Conservation (phyloP, 1,140 invertebrate genomes). For the Himalopsyche phryganea region DNA sequence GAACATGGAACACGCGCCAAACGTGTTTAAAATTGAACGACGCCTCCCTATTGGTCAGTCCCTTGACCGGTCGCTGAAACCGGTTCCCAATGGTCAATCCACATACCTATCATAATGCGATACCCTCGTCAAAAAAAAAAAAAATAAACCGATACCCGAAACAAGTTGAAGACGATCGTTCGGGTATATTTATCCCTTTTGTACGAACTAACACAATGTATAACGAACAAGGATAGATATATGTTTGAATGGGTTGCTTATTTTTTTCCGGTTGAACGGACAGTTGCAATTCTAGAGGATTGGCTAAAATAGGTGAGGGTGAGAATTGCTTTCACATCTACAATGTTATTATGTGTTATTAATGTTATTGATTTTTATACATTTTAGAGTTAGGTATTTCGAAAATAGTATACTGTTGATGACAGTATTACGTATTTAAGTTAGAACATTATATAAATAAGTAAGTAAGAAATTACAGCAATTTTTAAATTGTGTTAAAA, state of each 20-base stretch:
- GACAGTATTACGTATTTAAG: too few relatives aligned
- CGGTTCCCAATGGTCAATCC: constrained; percentile 29
- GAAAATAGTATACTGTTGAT: too few relatives aligned
- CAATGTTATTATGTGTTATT: too few relatives aligned
- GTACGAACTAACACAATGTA: too few relatives aligned
- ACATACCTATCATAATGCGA: constrained; percentile 22
- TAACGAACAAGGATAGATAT: neutral
- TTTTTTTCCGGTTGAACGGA: constrained; percentile 30
- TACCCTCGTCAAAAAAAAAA: constrained; percentile 30
- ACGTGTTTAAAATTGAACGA: constrained; percentile 12
- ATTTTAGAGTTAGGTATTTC: too few relatives aligned
- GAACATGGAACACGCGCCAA: constrained; percentile 12
- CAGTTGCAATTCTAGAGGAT: constrained; percentile 34
- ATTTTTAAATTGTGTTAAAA: too few relatives aligned
- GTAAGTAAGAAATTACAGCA: too few relatives aligned
- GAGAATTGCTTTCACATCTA: constrained; percentile 11
- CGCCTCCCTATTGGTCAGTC: constrained; percentile 26
- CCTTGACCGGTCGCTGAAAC: constrained; percentile 21
- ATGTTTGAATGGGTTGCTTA: constrained; percentile 5
- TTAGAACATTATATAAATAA: too few relatives aligned
- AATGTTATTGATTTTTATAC: too few relatives aligned
- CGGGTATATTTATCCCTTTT: too few relatives aligned
- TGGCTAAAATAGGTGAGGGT: constrained; percentile 31
- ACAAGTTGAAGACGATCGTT: neutral
- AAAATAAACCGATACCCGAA: neutral